These are phyloP conservation scores for Endotricha flammealis DNA, from an alignment of 2,888 invertebrate species.

Conservation along the genomic window DNA sequence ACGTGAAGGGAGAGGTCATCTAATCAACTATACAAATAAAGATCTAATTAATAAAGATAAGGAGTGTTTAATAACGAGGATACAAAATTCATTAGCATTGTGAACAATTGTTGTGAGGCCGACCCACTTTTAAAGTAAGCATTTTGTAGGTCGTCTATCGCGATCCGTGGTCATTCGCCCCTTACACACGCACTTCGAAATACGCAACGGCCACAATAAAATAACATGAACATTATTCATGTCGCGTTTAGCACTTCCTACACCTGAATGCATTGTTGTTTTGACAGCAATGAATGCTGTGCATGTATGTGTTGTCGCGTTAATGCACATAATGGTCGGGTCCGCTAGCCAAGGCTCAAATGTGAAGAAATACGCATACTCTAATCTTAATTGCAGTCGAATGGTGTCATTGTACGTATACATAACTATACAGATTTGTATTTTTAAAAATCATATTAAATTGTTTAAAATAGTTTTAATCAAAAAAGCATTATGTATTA, in stretches of 20 bases:
- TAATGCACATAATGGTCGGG: slow-evolving; percentile 14
- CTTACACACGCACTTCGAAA: slow-evolving; percentile 11
- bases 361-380: slow-evolving; percentile 36
- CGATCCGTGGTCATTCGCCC: slow-evolving; percentile 47
- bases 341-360: slow-evolving; percentile 18
- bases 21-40: no score
- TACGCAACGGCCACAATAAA: not conserved
- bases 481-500: no score
- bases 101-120: slow-evolving; percentile 43
- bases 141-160: slow-evolving; percentile 62
- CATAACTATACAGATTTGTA: not conserved
- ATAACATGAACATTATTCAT: slow-evolving; percentile 22
- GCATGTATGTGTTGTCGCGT: slow-evolving; percentile 9
- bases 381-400: slow-evolving; percentile 40
- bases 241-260: slow-evolving; percentile 25
- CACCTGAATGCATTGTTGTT: slow-evolving; percentile 18
- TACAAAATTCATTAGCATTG: not conserved
- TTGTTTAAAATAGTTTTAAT: no score
- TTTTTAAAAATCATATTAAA: no score
- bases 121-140: slow-evolving; percentile 58
- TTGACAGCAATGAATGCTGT: slow-evolving; percentile 24
- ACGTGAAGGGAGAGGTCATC: no score
- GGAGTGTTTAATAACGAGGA: not conserved
- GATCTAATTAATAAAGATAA: no score
- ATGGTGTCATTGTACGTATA: slow-evolving; percentile 30